phyloP scores from a whole-genome alignment of 1,140 invertebrate species.

The Trichonephila inaurata region DNA sequence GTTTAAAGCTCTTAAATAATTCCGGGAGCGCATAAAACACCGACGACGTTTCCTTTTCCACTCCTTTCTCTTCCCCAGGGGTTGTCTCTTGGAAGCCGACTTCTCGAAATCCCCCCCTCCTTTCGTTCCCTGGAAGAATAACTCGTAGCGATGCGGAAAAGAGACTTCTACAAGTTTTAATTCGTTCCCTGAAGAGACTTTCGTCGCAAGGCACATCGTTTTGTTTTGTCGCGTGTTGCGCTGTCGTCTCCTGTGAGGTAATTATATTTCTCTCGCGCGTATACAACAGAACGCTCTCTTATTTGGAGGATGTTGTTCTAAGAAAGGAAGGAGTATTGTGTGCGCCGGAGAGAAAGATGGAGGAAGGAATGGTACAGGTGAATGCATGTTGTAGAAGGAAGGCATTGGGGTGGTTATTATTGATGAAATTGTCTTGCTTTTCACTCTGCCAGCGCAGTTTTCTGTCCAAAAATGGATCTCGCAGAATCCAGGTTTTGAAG shows the following conservation, averaged over 20 bases:
- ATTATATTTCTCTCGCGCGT: background rate
- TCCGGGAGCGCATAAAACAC: constrained; percentile 25
- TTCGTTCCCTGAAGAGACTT: constrained; percentile 13
- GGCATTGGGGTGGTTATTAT: background rate
- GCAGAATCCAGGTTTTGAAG: too few species aligned
- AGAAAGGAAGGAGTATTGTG: background rate
- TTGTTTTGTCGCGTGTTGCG: background rate
- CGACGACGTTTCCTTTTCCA: constrained; percentile 17
- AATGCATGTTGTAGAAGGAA: background rate
- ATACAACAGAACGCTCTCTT: background rate
- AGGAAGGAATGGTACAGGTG: background rate
- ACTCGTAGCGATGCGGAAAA: constrained; percentile 9
- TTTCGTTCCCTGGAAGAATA: background rate
- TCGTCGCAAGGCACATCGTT: background rate
- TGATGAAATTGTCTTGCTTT: background rate
- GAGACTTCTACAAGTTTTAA: constrained; percentile 38
- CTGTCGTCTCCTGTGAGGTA: constrained; percentile 25
- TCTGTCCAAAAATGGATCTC: background rate
- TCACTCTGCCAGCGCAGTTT: background rate
- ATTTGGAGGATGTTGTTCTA: background rate
- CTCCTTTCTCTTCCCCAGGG: background rate
- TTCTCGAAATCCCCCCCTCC: background rate
- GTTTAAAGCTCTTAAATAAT: constrained; percentile 41
- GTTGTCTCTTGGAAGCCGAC: background rate
- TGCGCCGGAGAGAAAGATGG: background rate